Base-by-base conservation (phyloP, 2,113 vertebrate genomes). In the Speoplatyrhinus poulsoni region DNA sequence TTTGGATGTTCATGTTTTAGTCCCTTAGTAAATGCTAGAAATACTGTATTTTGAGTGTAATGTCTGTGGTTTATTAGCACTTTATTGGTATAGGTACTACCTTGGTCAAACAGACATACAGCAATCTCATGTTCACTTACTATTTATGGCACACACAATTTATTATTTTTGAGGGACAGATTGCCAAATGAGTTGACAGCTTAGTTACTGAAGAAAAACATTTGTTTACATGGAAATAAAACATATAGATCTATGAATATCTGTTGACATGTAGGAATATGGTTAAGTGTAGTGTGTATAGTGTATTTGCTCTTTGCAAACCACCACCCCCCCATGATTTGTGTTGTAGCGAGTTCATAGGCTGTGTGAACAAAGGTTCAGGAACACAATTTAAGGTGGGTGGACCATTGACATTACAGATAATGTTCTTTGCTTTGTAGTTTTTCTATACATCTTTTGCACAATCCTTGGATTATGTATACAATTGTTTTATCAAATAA, bases 21-120 rank as follows among this genome's bases (percentile, higher is more conserved):
- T 69, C 46, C 84, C 75, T 62, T 59, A 70, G 54, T 57, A 72
- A 75, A 71, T 50, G 75, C 68, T 48, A 70, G 64, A 77, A 65
- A 69, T 81, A 69, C 76, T 83, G 80, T 81, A 81, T 81, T 68
- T 83, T 69, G 82, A 81, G 79, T 80, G 69, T 82, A 65, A 65
- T 62, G 82, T 82, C 83, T 78, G 85, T 87, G 86, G 86, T 83
- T 87, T 82, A 79, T 85, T 85, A 91, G 92, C 92, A 93, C 92
- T 93, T 93, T 92, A 93, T 88, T 77, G 75, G 83, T 83, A 89
- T 77, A 86, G 83, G 88, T 90, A 89, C 86, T 86, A 88, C 79
- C 84, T 89, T 79, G 63, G 80, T 86, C 73, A 65, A 17, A 85
- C 82, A 75, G 67, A 84, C 70, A 57, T 36, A 52, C 4, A 32